These are phyloP conservation scores for Anableps anableps DNA, from an alignment of 2,797 vertebrate species.

Conservation along the genomic window DNA sequence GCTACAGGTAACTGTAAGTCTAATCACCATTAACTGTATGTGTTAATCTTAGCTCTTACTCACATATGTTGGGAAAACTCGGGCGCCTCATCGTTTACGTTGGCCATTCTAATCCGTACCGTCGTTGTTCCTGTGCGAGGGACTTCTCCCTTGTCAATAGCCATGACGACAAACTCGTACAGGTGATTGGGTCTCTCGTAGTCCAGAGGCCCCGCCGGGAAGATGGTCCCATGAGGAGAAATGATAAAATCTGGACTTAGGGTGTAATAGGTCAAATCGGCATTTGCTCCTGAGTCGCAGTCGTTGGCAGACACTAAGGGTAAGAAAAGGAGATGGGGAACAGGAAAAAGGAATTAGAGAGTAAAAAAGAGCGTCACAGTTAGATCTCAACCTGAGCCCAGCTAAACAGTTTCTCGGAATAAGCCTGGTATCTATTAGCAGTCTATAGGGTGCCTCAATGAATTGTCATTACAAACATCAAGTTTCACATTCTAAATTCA, in stretches of 20 bases:
- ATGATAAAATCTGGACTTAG: slow-evolving; percentile 89
- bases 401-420: not conserved
- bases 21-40: not conserved
- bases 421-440: too few relatives aligned
- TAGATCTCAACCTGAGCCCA: not conserved
- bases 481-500: not conserved
- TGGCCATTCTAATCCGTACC: slow-evolving; percentile 87
- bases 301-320: slow-evolving; percentile 87
- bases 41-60: slow-evolving; percentile 45
- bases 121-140: slow-evolving; percentile 88
- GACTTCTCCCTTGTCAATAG: slow-evolving; percentile 86
- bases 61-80: slow-evolving; percentile 88
- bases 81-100: slow-evolving; percentile 89
- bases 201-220: slow-evolving; percentile 84
- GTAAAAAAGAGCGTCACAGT: not conserved
- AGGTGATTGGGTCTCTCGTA: slow-evolving; percentile 87
- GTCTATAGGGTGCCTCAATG: too few relatives aligned
- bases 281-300: slow-evolving; percentile 88
- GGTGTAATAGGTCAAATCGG: slow-evolving; percentile 86
- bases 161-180: slow-evolving; percentile 91
- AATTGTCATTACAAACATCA: not conserved
- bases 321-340: slow-evolving; percentile 7
- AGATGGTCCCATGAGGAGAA: slow-evolving; percentile 86
- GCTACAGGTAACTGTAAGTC: not conserved
- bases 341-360: not conserved